Percentiles rank a stretch among this genome's conserved stretches.
Evolutionary conservation across 35 echinoderm and acorn worm species (phyloP).

Genomic region (Antedon bifida): DNA sequence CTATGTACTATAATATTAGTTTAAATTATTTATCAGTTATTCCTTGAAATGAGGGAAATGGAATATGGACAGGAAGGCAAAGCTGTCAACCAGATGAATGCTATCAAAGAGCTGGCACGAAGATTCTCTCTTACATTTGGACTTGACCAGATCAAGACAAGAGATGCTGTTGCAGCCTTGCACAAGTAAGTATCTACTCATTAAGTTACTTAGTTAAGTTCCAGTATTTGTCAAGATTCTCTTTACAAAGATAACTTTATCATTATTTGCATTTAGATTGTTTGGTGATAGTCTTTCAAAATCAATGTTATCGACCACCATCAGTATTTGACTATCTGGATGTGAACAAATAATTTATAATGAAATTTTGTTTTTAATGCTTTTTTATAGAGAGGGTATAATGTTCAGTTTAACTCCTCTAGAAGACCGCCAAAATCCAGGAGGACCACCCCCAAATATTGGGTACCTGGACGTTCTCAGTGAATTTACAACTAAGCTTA

Average conservation of each 20-base stretch:
- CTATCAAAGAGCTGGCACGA: conserved; percentile 85
- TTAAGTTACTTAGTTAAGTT: no score
- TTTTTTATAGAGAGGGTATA: conserved; percentile 75
- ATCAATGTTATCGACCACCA: no score
- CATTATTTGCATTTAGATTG: no score
- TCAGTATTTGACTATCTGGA: no score
- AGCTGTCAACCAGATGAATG: conserved; percentile 66
- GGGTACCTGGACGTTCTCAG: conserved; percentile 84
- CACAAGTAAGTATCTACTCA: conserved; percentile 48
- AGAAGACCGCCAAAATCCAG: conserved; percentile 52
- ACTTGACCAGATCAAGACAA: conserved; percentile 91
- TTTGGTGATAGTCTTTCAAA: no score
- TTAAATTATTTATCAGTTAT: conserved; percentile 47
- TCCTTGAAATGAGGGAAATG: conserved; percentile 87
- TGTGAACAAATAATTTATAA: no score
- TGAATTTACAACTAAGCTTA: conserved; percentile 86
- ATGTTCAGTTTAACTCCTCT: conserved; percentile 73
- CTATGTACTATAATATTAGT: no score
- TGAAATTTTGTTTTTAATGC: no score
- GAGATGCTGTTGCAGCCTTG: conserved; percentile 90
- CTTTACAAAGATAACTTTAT: no score
- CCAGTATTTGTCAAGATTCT: no score
- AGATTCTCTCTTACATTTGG: conserved; percentile 95
- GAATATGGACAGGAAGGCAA: conserved; percentile 55
- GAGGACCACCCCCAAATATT: conserved; percentile 77